phyloP scores from a whole-genome alignment of 2,113 vertebrate species.

The Ptilonorhynchus violaceus region DNA sequence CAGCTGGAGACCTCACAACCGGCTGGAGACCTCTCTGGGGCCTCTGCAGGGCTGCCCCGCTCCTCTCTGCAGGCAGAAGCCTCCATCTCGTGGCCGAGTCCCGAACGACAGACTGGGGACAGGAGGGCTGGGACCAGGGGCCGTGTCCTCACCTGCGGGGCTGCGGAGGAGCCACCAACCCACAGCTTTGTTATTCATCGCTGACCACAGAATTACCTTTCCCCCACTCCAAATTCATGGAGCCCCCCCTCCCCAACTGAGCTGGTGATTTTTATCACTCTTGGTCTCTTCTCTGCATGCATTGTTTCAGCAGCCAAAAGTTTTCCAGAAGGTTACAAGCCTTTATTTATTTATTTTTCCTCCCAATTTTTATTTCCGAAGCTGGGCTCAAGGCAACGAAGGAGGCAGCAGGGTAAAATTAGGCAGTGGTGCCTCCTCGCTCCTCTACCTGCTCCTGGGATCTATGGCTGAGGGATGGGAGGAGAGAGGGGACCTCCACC shows the following conservation, averaged over 20 bases:
- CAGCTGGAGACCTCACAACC: background rate
- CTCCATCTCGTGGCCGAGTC: constrained; percentile 68
- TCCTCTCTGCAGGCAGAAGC: constrained; percentile 3
- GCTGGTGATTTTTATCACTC: background rate
- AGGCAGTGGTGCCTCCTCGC: rapidly evolving
- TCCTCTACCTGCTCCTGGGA: background rate
- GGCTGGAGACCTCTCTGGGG: background rate
- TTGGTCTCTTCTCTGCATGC: rapidly evolving
- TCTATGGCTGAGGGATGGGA: background rate
- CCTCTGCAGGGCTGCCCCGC: background rate
- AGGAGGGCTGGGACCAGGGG: background rate
- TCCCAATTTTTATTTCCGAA: background rate
- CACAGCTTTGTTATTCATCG: background rate
- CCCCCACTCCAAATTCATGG: rapidly evolving
- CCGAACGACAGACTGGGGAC: constrained; percentile 5
- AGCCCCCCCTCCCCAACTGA: rapidly evolving
- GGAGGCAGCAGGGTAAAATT: background rate
- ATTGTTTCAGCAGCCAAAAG: background rate
- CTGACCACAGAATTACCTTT: rapidly evolving
- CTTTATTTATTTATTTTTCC: too few species aligned
- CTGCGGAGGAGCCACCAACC: rapidly evolving
- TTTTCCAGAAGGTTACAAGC: background rate
- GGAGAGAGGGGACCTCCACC: background rate
- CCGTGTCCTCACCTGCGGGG: rapidly evolving
- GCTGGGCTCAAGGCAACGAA: background rate